Evolutionary conservation across 2,888 invertebrate genomes (phyloP).

Genomic region (Sesia bembeciformis): DNA sequence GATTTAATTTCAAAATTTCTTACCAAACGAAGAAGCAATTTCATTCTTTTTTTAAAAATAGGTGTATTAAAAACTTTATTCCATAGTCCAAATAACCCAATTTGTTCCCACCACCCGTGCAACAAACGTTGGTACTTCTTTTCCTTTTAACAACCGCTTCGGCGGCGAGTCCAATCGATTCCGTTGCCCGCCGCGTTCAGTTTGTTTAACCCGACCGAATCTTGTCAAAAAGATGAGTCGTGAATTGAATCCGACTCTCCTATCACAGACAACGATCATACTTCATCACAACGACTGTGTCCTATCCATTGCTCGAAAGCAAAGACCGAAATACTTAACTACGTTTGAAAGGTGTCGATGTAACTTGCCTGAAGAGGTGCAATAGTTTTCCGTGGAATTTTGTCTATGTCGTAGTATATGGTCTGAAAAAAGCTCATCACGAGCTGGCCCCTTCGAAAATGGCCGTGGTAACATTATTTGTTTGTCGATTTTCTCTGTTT

Average conservation of each 20-base stretch:
- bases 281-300: not conserved
- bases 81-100: conserved; percentile 1
- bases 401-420: not conserved
- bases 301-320: not conserved
- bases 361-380: not conserved
- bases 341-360: not conserved
- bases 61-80: not conserved
- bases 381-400: not conserved
- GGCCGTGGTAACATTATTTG: conserved; percentile 70
- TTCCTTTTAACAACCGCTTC: conserved; percentile 24
- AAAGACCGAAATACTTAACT: not conserved
- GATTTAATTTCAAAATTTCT: too few species aligned
- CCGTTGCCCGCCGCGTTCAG: conserved; percentile 39
- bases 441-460: conserved; percentile 63
- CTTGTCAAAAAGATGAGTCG: conserved; percentile 59
- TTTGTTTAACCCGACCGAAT: conserved; percentile 62
- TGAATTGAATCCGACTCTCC: conserved; percentile 52
- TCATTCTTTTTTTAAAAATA: not conserved
- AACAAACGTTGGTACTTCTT: conserved; percentile 11
- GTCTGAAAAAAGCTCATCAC: conserved; percentile 65
- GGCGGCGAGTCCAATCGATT: conserved; percentile 58
- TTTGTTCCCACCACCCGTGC: conserved; percentile 22
- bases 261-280: conserved; percentile 3
- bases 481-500: conserved; percentile 71
- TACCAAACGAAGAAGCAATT: too few species aligned